Evolutionary conservation across 2,888 invertebrate genomes (phyloP).

Genomic region (Cremastinae sp.): DNA sequence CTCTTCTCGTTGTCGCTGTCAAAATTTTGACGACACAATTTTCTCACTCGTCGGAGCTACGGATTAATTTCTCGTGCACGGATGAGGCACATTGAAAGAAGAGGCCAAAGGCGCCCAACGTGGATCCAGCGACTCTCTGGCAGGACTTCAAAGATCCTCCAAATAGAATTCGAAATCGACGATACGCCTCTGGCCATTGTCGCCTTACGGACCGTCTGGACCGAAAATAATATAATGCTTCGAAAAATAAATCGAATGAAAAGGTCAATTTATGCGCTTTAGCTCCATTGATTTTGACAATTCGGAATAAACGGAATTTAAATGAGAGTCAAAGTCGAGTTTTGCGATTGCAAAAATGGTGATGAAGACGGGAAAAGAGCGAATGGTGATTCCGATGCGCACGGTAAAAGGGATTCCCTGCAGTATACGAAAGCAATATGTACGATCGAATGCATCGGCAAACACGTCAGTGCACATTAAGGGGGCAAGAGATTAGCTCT

Average conservation of each 20-base stretch:
- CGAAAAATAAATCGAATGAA: too few species aligned
- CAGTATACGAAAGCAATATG: constrained; percentile 7
- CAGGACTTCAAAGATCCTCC: neutral
- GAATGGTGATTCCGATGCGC: constrained; percentile 13
- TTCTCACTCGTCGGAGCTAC: constrained; percentile 50
- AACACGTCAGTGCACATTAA: constrained; percentile 29
- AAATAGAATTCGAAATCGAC: too few species aligned
- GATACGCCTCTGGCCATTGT: too few species aligned
- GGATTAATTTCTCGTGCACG: constrained; percentile 65
- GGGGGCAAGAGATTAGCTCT: constrained; percentile 52
- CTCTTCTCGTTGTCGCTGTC: constrained; percentile 66
- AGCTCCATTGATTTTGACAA: neutral
- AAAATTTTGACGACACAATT: constrained; percentile 75
- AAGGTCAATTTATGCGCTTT: neutral
- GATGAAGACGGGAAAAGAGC: too few species aligned
- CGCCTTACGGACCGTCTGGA: too few species aligned
- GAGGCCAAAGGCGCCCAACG: neutral
- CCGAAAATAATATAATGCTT: too few species aligned
- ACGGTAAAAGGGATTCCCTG: constrained; percentile 16
- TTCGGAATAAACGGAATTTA: too few species aligned
- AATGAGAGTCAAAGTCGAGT: too few species aligned
- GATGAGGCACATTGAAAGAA: constrained; percentile 1
- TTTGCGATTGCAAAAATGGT: too few species aligned
- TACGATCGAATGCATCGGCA: constrained; percentile 35
- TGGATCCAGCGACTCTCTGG: neutral